These are phyloP conservation scores for Junonia oenone DNA, from an alignment of 2,888 invertebrate genomes.

Conservation along the genomic window DNA sequence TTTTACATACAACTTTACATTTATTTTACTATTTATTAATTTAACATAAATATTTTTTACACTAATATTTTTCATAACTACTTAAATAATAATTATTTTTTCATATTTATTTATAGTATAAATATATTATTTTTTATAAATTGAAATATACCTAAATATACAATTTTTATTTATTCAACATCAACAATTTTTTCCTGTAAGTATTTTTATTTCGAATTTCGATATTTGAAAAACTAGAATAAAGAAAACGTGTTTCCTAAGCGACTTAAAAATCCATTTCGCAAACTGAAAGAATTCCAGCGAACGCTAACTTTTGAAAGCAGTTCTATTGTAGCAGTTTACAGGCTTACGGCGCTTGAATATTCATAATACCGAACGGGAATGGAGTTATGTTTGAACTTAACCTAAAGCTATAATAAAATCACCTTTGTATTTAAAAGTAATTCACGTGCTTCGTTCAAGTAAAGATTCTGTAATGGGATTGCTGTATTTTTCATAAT, in stretches of 20 bases:
- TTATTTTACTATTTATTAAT: too few species aligned
- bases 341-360: conserved; percentile 20
- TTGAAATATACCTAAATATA: too few species aligned
- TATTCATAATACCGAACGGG: conserved; percentile 18
- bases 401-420: conserved; percentile 15
- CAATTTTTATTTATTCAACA: background rate
- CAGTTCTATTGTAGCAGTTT: conserved; percentile 24
- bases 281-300: conserved; percentile 24
- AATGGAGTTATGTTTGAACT: conserved; percentile 17
- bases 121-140: background rate
- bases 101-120: too few species aligned
- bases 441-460: background rate
- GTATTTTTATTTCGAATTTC: conserved; percentile 5
- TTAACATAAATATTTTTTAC: too few species aligned
- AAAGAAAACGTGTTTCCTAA: conserved; percentile 16
- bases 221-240: conserved; percentile 21
- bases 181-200: background rate
- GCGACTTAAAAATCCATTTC: conserved; percentile 27
- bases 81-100: too few species aligned
- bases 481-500: too few species aligned
- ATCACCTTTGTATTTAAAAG: conserved; percentile 7
- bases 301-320: conserved; percentile 23
- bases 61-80: too few species aligned
- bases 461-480: too few species aligned
- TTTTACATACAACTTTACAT: too few species aligned